Conservation (phyloP, 2,888 invertebrate species). For the Hedychridium roseum region DNA sequence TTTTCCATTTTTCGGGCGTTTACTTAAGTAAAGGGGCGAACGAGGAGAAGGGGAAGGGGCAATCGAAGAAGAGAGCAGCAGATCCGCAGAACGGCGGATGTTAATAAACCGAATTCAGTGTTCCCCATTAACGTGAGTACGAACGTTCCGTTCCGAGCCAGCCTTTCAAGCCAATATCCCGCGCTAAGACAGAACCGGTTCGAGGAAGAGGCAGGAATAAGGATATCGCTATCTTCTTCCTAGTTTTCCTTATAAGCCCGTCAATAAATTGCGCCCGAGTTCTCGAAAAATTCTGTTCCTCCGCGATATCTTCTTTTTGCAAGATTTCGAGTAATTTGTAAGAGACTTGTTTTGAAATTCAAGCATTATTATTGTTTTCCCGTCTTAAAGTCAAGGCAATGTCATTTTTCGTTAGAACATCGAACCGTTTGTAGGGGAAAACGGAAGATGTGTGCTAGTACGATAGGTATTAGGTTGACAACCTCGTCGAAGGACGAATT, state of each 20-base stretch:
- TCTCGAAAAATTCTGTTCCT: too few species aligned
- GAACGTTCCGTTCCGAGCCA: constrained; percentile 11
- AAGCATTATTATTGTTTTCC: too few species aligned
- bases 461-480: constrained; percentile 24
- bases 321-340: too few species aligned
- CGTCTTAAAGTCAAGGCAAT: too few species aligned
- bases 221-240: too few species aligned
- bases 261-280: too few species aligned
- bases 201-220: not conserved
- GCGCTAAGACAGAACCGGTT: constrained; percentile 7
- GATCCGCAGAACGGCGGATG: constrained; percentile 37
- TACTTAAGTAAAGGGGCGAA: constrained; percentile 34
- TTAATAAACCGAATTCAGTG: constrained; percentile 55
- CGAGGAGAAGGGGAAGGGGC: constrained; percentile 29
- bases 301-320: too few species aligned
- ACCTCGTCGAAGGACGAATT: constrained; percentile 21
- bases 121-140: constrained; percentile 35
- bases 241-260: too few species aligned
- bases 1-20: constrained; percentile 24
- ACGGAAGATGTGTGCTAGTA: constrained; percentile 17
- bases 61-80: constrained; percentile 29
- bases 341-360: too few species aligned
- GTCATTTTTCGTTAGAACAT: not conserved
- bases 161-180: constrained; percentile 11
- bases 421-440: constrained; percentile 13